Conservation (phyloP, 2,888 invertebrate genomes). For the Pimpla rufipes region DNA sequence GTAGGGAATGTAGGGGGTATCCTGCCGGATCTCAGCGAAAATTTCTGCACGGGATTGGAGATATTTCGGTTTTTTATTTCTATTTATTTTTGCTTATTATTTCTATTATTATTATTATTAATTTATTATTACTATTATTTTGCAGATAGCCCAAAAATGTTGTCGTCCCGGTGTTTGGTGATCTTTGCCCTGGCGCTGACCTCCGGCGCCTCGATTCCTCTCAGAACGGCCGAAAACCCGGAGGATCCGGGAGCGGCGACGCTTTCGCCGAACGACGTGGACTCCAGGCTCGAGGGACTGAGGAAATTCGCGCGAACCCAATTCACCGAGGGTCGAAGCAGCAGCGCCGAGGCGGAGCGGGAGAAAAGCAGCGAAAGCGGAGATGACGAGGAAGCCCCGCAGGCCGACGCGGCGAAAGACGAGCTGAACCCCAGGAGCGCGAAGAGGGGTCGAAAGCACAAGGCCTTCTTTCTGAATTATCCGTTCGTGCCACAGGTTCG, state of each 20-base stretch:
- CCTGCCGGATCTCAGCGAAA: too few species aligned
- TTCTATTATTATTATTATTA: background rate
- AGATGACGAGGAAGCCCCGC: slow-evolving; percentile 23
- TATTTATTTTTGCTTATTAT: background rate
- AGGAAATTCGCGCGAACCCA: slow-evolving; percentile 40
- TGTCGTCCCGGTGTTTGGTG: slow-evolving; percentile 24
- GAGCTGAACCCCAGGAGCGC: slow-evolving; percentile 36
- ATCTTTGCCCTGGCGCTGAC: slow-evolving; percentile 51
- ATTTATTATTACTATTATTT: background rate
- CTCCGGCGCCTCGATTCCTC: slow-evolving; percentile 39
- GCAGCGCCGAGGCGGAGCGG: slow-evolving; percentile 10
- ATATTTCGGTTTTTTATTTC: too few species aligned
- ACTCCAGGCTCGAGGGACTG: slow-evolving; percentile 34
- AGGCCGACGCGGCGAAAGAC: slow-evolving; percentile 23
- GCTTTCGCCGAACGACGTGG: slow-evolving; percentile 55
- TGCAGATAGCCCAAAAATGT: slow-evolving; percentile 54
- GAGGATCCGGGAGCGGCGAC: background rate
- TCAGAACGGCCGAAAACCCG: slow-evolving; percentile 19
- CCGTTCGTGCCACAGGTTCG: slow-evolving; percentile 71
- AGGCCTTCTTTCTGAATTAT: slow-evolving; percentile 77
- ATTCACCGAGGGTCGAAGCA: background rate
- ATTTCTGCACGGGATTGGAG: too few species aligned
- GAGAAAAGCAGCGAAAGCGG: slow-evolving; percentile 17
- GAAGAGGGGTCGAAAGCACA: slow-evolving; percentile 77
- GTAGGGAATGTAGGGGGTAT: too few species aligned